Evolutionary conservation across 2,113 vertebrate species (phyloP).

Genomic region (Hydrolagus affinis): DNA sequence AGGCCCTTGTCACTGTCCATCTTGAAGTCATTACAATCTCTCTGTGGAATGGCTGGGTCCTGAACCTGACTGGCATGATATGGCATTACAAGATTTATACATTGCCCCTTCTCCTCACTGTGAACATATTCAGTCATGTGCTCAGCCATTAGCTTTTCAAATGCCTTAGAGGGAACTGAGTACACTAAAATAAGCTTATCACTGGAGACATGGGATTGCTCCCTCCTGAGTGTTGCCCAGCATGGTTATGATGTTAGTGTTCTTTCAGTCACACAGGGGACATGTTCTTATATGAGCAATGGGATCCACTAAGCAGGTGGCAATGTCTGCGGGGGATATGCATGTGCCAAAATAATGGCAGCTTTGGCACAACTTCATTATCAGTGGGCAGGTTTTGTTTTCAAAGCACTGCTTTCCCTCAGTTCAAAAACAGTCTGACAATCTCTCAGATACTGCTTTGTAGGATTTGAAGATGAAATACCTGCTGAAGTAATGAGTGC

Average conservation of each 20-base stretch:
- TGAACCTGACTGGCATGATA: background rate
- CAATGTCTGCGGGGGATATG: background rate
- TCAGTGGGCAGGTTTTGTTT: no score
- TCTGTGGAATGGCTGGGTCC: no score
- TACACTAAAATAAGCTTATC: background rate
- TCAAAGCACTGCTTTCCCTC: background rate
- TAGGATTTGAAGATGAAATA: background rate
- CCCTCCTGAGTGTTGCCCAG: background rate
- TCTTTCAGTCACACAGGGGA: background rate
- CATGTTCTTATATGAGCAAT: background rate
- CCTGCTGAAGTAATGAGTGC: background rate
- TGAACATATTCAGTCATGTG: background rate
- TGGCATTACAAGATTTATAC: background rate
- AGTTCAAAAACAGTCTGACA: background rate
- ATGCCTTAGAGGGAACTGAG: background rate
- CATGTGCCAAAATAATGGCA: background rate
- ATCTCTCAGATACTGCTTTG: background rate
- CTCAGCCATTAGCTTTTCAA: background rate
- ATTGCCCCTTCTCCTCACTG: background rate
- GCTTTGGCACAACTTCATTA: background rate
- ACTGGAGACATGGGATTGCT: background rate
- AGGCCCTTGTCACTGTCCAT: background rate
- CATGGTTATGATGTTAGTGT: background rate
- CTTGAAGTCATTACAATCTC: background rate
- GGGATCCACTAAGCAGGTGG: constrained; percentile 13